A percentile compares a stretch with the other conserved stretches of the same genome.
Conservation (phyloP, 2,113 vertebrate species). For the Carollia perspicillata region DNA sequence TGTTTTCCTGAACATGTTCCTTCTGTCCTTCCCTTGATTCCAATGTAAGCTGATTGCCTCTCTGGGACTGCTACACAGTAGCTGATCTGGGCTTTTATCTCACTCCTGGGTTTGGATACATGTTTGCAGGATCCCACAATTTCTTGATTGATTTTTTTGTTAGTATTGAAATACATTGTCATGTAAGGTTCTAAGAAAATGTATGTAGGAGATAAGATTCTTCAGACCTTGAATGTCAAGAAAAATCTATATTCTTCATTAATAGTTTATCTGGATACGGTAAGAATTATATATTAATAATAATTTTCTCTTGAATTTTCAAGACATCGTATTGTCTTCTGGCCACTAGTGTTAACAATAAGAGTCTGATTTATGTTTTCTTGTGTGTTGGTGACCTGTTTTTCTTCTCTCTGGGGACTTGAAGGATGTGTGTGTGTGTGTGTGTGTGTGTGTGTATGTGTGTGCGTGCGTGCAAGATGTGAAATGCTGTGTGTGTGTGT, state of each 20-base stretch:
- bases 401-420: neutral
- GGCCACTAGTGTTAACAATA: neutral
- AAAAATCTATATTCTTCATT: neutral
- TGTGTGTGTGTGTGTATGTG: too few relatives aligned
- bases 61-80: neutral
- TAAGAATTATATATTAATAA: constrained; percentile 31
- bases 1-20: neutral
- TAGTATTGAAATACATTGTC: neutral
- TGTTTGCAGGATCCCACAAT: neutral
- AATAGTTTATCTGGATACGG: neutral
- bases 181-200: neutral
- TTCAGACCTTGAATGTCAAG: neutral
- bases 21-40: neutral
- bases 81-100: neutral
- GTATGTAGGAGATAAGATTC: neutral
- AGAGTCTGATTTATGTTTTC: constrained; percentile 8
- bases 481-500: neutral
- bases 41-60: neutral
- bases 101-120: neutral
- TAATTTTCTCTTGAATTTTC: constrained; percentile 17
- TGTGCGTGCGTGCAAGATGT: too few relatives aligned
- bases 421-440: neutral
- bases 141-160: neutral
- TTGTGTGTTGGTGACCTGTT: neutral
- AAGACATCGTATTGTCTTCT: neutral